Conservation (phyloP, 2,113 vertebrate genomes). For the Chitala chitala region DNA sequence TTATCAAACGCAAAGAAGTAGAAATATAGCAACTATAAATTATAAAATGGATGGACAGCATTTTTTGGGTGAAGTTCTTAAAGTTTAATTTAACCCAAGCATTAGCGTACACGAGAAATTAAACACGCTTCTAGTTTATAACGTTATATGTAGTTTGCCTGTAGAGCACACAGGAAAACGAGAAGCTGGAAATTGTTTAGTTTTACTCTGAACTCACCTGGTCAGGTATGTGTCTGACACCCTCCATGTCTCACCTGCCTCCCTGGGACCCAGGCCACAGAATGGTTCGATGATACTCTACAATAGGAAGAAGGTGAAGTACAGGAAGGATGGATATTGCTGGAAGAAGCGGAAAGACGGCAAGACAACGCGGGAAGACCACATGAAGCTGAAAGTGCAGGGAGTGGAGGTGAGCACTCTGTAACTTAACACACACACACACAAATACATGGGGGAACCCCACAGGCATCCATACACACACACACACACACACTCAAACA, state of each 20-base stretch:
- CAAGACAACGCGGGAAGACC: conserved; percentile 96
- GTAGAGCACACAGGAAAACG: neutral
- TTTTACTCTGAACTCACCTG: neutral
- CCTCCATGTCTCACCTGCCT: conserved; percentile 31
- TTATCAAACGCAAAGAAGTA: neutral
- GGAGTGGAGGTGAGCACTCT: conserved; percentile 88
- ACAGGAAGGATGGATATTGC: conserved; percentile 98
- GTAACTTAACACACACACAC: neutral
- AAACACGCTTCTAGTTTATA: neutral
- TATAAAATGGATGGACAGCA: neutral
- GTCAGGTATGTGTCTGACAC: conserved; percentile 36
- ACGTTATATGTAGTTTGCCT: neutral
- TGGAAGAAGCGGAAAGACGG: conserved; percentile 99
- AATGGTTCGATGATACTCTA: conserved; percentile 99
- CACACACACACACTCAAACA: neutral
- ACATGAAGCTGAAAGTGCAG: conserved; percentile 99
- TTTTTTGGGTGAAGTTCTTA: neutral
- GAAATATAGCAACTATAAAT: neutral
- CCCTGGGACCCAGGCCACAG: conserved; percentile 79
- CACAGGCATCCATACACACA: neutral
- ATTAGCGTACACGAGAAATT: neutral
- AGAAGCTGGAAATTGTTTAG: neutral
- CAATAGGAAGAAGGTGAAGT: conserved; percentile 99
- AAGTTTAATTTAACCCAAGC: neutral
- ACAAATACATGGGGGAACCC: no score